A percentile compares a stretch with the other conserved stretches of the same genome.
Evolutionary conservation across 2,797 vertebrate genomes (phyloP).

Genomic region (Telmatherina bonti): DNA sequence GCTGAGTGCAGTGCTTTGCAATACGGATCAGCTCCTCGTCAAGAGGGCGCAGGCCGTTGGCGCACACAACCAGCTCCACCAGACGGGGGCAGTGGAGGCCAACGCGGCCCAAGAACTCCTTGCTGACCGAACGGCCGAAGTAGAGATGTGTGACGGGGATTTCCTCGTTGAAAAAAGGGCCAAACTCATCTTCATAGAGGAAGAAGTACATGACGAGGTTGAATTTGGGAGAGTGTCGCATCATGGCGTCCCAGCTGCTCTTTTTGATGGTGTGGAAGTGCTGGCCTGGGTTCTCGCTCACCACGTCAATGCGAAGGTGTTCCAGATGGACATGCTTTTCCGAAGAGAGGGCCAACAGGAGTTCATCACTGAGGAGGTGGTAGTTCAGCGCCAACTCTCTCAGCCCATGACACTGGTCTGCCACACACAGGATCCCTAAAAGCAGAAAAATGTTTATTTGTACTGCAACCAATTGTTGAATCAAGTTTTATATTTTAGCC

Average conservation of each 20-base stretch:
- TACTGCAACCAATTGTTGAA: not conserved
- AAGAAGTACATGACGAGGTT: slow-evolving; percentile 99
- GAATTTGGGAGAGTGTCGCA: slow-evolving; percentile 97
- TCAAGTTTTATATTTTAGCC: not conserved
- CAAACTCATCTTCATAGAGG: slow-evolving; percentile 97
- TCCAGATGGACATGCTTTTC: slow-evolving; percentile 97
- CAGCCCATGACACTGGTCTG: slow-evolving; percentile 97
- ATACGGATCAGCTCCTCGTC: slow-evolving; percentile 98
- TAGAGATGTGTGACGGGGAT: slow-evolving; percentile 97
- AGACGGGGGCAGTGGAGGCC: slow-evolving; percentile 96
- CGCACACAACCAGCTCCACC: slow-evolving; percentile 97
- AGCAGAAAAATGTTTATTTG: slow-evolving; percentile 6
- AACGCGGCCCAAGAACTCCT: slow-evolving; percentile 95
- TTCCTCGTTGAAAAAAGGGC: slow-evolving; percentile 96
- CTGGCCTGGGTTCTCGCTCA: slow-evolving; percentile 96
- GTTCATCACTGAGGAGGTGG: slow-evolving; percentile 94
- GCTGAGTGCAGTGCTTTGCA: slow-evolving; percentile 93
- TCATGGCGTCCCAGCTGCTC: slow-evolving; percentile 99
- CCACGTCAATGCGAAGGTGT: slow-evolving; percentile 96
- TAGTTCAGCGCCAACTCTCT: slow-evolving; percentile 97
- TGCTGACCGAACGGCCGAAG: slow-evolving; percentile 97
- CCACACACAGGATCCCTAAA: slow-evolving; percentile 96
- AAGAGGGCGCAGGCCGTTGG: slow-evolving; percentile 94
- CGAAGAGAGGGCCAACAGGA: slow-evolving; percentile 95
- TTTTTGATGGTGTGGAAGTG: slow-evolving; percentile 96